These are phyloP conservation scores for Melinaea marsaeus DNA, from an alignment of 2,888 invertebrate species.

Conservation along the genomic window DNA sequence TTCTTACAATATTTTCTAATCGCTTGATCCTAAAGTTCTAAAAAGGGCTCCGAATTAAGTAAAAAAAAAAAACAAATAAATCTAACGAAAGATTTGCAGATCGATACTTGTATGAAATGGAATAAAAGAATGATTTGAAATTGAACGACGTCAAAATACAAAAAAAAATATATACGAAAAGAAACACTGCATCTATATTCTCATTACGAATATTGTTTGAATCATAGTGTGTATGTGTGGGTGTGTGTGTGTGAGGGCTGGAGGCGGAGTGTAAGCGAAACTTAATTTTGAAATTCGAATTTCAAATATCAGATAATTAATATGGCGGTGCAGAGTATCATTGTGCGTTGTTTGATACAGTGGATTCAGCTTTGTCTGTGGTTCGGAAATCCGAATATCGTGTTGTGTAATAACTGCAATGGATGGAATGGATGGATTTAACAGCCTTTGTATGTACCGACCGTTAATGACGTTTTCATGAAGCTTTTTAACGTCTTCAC, in stretches of 20 bases:
- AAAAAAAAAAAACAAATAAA: too few relatives aligned
- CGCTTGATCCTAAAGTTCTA: too few relatives aligned
- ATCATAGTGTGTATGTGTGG: neutral
- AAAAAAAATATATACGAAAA: too few relatives aligned
- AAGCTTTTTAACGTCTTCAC: too few relatives aligned
- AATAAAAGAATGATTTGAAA: too few relatives aligned
- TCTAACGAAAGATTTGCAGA: too few relatives aligned
- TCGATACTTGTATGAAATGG: too few relatives aligned
- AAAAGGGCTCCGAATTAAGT: too few relatives aligned
- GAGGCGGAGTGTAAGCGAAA: conserved; percentile 15
- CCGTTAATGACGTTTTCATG: too few relatives aligned
- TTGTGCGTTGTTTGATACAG: conserved; percentile 18
- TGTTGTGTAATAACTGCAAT: conserved; percentile 60
- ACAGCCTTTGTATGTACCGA: too few relatives aligned
- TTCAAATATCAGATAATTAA: conserved; percentile 23
- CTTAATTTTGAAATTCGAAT: conserved; percentile 25
- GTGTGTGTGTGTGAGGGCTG: conserved; percentile 9
- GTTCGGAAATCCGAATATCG: conserved; percentile 42
- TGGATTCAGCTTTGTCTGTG: conserved; percentile 5
- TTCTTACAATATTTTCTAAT: too few relatives aligned
- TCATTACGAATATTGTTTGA: neutral
- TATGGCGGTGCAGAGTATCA: conserved; percentile 14
- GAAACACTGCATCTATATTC: neutral
- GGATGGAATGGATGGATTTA: conserved; percentile 27
- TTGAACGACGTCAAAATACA: too few relatives aligned